Base-by-base conservation (phyloP, 2,113 vertebrate genomes). In the Upupa epops region DNA sequence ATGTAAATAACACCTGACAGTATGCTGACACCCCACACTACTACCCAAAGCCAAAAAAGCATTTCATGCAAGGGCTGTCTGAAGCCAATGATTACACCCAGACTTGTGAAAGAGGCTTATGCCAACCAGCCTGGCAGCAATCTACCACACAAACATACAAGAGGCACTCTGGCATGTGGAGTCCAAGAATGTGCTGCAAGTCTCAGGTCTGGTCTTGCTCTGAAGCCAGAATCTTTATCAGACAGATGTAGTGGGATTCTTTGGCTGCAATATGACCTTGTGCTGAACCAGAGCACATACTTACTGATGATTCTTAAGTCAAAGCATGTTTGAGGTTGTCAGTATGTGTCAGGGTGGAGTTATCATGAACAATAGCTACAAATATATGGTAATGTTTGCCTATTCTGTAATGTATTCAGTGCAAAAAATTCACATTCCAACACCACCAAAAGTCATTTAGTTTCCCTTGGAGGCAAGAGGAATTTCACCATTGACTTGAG, bases 261-360 rank as follows among this genome's bases (percentile, higher is more conserved):
- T 90, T 0, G 1, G 70, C 66, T 87, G 51, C 66, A 79, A 1
- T 28, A 51, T 83, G 86, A 94, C 92, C 88, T 84, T 40, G 83
- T 93, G 64, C 73, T 95, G 90, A 94, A 95, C 93, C 83, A 69
- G 58, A 94, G 55, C 52, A 92, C 91, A 54, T 91, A 82, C 96
- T 93, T 92, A 70, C 86, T 84, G 52, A 83, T 74, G 65, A 86
- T 69, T 46, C 0, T 0, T 69, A 90, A 86, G 49, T 81, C 46
- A 78, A 83, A 84, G 46, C 40, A 34, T 54, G 71, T 61, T 78
- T 71, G 56, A 14, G 20, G 59, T 34, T 84, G 66, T 76, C 83
- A 63, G 69, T 90, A 76, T 17, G 5, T 72, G 90, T 79, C 92
- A 86, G 77, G 83, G 83, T 66, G 70, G 77, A 92, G 70, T 65